These are phyloP conservation scores for Gymnodraco acuticeps DNA, from an alignment of 2,797 vertebrate species.

Conservation along the genomic window DNA sequence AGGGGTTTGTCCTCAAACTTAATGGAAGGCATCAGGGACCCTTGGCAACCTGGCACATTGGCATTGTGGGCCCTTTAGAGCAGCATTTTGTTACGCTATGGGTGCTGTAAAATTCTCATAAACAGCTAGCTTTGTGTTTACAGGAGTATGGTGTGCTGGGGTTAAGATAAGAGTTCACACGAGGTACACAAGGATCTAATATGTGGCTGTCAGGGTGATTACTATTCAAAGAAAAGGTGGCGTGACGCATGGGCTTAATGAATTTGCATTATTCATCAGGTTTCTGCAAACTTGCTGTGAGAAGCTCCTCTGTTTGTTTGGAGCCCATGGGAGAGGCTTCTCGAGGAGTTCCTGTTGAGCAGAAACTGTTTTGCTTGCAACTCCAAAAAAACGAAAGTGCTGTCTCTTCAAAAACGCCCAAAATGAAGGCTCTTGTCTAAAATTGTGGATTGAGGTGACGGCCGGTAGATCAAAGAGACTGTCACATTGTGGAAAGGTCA, in stretches of 20 bases:
- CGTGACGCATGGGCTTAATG: slow-evolving; percentile 55
- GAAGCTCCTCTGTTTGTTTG: slow-evolving; percentile 49
- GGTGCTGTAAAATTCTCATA: slow-evolving; percentile 31
- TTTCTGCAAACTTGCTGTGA: slow-evolving; percentile 42
- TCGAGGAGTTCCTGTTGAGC: slow-evolving; percentile 38
- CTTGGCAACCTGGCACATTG: slow-evolving; percentile 6
- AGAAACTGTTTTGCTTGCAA: slow-evolving; percentile 66
- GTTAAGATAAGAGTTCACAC: slow-evolving; percentile 57
- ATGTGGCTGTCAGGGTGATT: slow-evolving; percentile 46
- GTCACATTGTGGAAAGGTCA: slow-evolving; percentile 33
- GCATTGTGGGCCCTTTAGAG: slow-evolving; percentile 28
- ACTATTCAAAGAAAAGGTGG: slow-evolving; percentile 61
- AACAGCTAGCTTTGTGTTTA: slow-evolving; percentile 34
- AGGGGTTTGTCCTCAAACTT: slow-evolving; percentile 41
- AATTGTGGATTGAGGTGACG: slow-evolving; percentile 35
- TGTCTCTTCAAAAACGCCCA: slow-evolving; percentile 41
- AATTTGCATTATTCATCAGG: slow-evolving; percentile 68
- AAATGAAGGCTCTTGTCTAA: slow-evolving; percentile 26
- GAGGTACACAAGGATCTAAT: slow-evolving; percentile 34
- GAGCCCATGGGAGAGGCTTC: slow-evolving; percentile 44
- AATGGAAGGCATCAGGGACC: slow-evolving; percentile 32
- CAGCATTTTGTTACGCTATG: slow-evolving; percentile 14
- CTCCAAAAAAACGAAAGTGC: slow-evolving; percentile 58
- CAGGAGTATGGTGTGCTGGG: background rate
- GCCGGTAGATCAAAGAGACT: slow-evolving; percentile 53